These are phyloP conservation scores for Batillaria attramentaria DNA, from an alignment of 1,140 invertebrate genomes.

Conservation along the genomic window DNA sequence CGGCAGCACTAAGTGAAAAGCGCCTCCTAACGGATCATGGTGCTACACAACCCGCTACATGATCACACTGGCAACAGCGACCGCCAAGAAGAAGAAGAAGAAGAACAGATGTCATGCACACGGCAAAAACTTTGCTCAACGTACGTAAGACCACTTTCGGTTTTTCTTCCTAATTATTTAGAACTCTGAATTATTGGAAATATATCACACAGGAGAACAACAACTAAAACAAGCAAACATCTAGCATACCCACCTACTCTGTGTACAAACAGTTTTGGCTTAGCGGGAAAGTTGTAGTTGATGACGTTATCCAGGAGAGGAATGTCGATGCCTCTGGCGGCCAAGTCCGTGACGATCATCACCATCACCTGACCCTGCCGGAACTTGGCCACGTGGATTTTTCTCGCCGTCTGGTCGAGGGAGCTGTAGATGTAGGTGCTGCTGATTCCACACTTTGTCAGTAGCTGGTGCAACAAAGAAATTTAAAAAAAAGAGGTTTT, in stretches of 20 bases:
- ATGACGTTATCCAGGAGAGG: slow-evolving; percentile 97
- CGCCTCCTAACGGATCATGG: too few species aligned
- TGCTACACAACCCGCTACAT: too few species aligned
- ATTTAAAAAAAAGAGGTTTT: too few species aligned
- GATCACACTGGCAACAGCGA: too few species aligned
- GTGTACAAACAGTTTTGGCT: slow-evolving; percentile 97
- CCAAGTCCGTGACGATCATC: slow-evolving; percentile 96
- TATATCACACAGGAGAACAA: slow-evolving; percentile 14
- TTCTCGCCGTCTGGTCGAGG: slow-evolving; percentile 94
- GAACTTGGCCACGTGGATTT: slow-evolving; percentile 96
- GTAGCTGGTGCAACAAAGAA: too few species aligned
- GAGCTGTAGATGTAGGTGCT: slow-evolving; percentile 96
- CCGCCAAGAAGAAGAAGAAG: too few species aligned
- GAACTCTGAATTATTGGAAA: neutral
- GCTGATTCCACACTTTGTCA: slow-evolving; percentile 84
- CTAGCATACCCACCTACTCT: slow-evolving; percentile 89
- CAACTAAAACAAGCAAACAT: neutral
- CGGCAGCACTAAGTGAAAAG: too few species aligned
- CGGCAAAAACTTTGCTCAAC: neutral
- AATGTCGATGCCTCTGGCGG: slow-evolving; percentile 97
- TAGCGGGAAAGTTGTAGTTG: slow-evolving; percentile 97
- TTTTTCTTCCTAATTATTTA: neutral
- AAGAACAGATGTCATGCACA: too few species aligned
- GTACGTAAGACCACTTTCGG: neutral
- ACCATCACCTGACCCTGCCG: slow-evolving; percentile 76